phyloP scores from a whole-genome alignment of 1,140 invertebrate species.

The Bradysia coprophila region DNA sequence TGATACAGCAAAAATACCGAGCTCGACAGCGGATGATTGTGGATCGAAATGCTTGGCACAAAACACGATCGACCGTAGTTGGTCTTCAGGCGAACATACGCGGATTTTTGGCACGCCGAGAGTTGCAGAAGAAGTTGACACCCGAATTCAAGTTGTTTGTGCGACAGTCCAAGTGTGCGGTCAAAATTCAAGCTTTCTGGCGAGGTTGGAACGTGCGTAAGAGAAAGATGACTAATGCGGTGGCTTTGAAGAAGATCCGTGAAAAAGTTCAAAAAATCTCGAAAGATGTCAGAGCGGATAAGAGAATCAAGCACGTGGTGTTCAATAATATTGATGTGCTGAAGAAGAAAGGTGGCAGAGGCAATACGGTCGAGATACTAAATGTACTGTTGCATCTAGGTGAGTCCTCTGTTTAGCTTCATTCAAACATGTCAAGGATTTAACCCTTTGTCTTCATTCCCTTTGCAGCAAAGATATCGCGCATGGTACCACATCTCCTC shows the following conservation, averaged over 20 bases:
- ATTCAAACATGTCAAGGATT: no score
- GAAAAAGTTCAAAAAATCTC: slow-evolving; percentile 25
- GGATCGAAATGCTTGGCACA: slow-evolving; percentile 7
- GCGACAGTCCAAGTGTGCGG: slow-evolving; percentile 29
- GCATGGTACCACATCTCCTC: slow-evolving; percentile 18
- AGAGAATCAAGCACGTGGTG: slow-evolving; percentile 21
- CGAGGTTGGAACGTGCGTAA: slow-evolving; percentile 33
- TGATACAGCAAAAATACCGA: slow-evolving; percentile 31
- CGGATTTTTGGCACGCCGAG: slow-evolving; percentile 28
- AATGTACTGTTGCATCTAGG: no score
- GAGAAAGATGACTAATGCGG: slow-evolving; percentile 8
- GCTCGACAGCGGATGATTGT: slow-evolving; percentile 20
- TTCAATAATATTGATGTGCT: slow-evolving; percentile 14
- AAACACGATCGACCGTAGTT: slow-evolving; percentile 8
- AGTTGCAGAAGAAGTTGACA: slow-evolving; percentile 18
- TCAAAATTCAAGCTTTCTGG: slow-evolving; percentile 44
- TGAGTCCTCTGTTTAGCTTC: no score
- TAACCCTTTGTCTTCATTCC: not conserved
- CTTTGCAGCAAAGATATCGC: slow-evolving; percentile 16
- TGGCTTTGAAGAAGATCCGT: slow-evolving; percentile 27
- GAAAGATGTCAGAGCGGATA: slow-evolving; percentile 24
- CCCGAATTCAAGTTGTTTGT: slow-evolving; percentile 25
- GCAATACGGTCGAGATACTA: not conserved
- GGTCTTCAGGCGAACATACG: slow-evolving; percentile 26
- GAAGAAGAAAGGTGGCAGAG: slow-evolving; percentile 12